Evolutionary conservation across 2,888 invertebrate genomes (phyloP).

Genomic region (Diarsia mendica): DNA sequence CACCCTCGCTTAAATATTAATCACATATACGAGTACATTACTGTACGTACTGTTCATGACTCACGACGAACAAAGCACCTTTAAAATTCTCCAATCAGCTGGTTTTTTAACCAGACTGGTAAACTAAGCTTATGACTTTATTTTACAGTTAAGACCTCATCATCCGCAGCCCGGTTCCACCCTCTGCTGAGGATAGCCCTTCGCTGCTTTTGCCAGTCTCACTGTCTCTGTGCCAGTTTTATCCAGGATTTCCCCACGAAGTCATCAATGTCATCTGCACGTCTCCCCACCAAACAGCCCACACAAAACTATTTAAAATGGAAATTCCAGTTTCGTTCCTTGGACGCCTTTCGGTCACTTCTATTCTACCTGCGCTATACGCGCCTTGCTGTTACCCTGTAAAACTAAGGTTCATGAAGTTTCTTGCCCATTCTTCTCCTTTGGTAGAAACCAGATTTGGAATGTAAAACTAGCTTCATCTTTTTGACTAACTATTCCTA

Average conservation of each 20-base stretch:
- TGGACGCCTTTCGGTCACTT: neutral
- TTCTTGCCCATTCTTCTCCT: neutral
- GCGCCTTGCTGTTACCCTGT: neutral
- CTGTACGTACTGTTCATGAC: neutral
- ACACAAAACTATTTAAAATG: neutral
- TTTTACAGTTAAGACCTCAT: neutral
- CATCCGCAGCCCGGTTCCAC: neutral
- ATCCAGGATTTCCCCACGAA: neutral
- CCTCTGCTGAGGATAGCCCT: neutral
- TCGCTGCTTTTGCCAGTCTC: neutral
- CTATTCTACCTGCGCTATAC: neutral
- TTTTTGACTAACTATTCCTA: neutral
- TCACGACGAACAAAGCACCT: neutral
- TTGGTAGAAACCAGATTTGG: neutral
- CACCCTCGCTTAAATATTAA: slow-evolving; percentile 42
- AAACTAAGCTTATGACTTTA: neutral
- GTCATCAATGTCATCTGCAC: neutral
- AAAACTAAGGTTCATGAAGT: neutral
- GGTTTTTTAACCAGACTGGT: neutral
- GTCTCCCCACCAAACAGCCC: neutral
- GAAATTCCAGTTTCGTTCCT: no score
- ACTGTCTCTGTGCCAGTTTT: neutral
- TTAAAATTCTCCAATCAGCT: neutral
- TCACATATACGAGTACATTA: slow-evolving; percentile 21
- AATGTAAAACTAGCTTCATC: neutral